phyloP scores from a whole-genome alignment of 1,140 invertebrate genomes.

The Pteromalus puparum region DNA sequence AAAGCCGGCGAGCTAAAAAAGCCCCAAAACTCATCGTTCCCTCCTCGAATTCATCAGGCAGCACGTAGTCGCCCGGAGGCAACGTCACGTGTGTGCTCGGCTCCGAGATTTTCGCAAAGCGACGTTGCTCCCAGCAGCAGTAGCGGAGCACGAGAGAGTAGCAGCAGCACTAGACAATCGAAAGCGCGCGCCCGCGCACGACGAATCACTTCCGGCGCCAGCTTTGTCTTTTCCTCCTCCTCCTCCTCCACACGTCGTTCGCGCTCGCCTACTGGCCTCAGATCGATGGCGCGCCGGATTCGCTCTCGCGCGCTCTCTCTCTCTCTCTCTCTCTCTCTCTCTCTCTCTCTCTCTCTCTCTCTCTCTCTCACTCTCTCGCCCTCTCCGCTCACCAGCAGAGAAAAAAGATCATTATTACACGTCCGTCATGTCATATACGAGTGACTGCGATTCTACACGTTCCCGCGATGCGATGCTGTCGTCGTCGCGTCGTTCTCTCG shows the following conservation, averaged over 20 bases:
- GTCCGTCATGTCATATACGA: conserved; percentile 60
- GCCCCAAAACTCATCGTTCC: neutral
- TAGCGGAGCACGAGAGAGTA: no score
- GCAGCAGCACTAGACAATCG: neutral
- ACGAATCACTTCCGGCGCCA: conserved; percentile 47
- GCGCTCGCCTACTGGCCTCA: neutral
- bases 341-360: no score
- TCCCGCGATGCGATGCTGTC: conserved; percentile 49
- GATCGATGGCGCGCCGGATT: conserved; percentile 28
- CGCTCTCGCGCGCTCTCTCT: no score
- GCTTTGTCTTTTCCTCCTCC: conserved; percentile 45
- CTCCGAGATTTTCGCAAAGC: conserved; percentile 16
- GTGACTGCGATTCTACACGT: conserved; percentile 60
- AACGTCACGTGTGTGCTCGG: neutral
- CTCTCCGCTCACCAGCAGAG: conserved; percentile 37
- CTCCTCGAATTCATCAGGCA: neutral
- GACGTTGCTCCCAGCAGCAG: neutral
- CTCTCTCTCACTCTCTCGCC: no score
- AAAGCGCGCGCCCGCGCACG: neutral
- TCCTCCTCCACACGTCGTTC: neutral
- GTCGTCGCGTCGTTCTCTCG: neutral
- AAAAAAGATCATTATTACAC: conserved; percentile 66
- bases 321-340: no score
- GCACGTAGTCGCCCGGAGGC: neutral
- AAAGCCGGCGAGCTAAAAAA: neutral